Conservation (phyloP, 2,797 vertebrate genomes). For the Presbytis comata region DNA sequence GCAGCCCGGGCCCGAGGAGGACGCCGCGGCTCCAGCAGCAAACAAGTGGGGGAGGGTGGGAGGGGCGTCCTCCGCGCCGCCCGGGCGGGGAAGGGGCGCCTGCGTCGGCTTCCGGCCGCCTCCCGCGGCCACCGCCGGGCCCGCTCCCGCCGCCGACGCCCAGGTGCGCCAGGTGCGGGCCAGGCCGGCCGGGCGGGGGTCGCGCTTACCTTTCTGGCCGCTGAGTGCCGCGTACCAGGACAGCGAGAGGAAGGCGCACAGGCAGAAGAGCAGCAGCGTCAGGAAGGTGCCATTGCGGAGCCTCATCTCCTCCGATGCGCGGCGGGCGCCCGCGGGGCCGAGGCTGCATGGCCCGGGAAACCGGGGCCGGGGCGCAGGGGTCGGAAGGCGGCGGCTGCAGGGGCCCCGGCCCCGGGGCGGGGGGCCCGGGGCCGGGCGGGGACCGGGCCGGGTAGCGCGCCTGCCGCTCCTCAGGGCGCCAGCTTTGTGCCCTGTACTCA, state of each 20-base stretch:
- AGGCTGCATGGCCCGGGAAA: constrained; percentile 91
- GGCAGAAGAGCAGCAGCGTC: constrained; percentile 95
- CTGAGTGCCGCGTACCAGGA: constrained; percentile 98
- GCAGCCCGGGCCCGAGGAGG: neutral
- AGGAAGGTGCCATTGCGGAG: constrained; percentile 97
- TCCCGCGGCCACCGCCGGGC: neutral
- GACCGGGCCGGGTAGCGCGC: neutral
- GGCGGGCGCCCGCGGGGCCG: constrained; percentile 83
- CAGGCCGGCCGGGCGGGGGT: neutral
- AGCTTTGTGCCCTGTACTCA: too few species aligned
- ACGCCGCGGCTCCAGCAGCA: neutral
- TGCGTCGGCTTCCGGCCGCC: constrained; percentile 51
- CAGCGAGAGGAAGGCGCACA: constrained; percentile 95
- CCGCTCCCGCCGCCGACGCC: neutral
- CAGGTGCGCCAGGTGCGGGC: neutral
- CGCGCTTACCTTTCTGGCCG: constrained; percentile 94
- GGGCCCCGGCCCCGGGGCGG: constrained; percentile 65
- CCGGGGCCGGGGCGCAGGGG: constrained; percentile 65
- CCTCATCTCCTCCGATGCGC: constrained; percentile 95
- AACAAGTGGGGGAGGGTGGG: constrained; percentile 38
- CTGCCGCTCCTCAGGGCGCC: neutral
- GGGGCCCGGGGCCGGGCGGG: constrained; percentile 41
- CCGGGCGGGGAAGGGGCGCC: neutral
- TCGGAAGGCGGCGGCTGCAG: neutral
- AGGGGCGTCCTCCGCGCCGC: neutral